Evolutionary conservation across 2,113 vertebrate species (phyloP).

Genomic region (Plecotus auritus): DNA sequence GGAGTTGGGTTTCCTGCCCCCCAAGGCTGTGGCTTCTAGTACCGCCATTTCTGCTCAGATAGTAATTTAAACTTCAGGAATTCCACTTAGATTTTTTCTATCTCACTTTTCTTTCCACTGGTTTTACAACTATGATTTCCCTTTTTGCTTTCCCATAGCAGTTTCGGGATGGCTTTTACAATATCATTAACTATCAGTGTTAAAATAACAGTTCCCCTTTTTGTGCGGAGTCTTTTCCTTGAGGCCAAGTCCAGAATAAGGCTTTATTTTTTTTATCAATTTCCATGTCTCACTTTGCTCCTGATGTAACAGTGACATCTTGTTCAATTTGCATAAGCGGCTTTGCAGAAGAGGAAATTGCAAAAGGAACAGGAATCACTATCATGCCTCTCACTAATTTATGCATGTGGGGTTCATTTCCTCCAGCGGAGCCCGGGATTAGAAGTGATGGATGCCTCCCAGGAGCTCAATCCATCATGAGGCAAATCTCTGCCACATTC

Average conservation of each 20-base stretch:
- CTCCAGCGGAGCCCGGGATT: not conserved
- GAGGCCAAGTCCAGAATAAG: not conserved
- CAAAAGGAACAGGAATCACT: not conserved
- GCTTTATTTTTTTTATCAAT: not conserved
- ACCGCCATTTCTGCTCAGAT: not conserved
- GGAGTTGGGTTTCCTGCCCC: not conserved
- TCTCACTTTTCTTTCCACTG: not conserved
- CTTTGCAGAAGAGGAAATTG: conserved; percentile 55
- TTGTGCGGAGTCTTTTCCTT: not conserved
- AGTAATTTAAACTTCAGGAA: not conserved
- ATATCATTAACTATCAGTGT: not conserved
- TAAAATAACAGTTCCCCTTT: not conserved
- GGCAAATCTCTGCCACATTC: not conserved
- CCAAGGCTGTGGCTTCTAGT: not conserved
- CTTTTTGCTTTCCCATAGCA: not conserved
- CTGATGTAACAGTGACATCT: not conserved
- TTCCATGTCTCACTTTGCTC: not conserved
- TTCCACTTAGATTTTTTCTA: not conserved
- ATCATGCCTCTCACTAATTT: conserved; percentile 38
- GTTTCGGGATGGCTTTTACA: not conserved
- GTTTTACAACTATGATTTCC: not conserved
- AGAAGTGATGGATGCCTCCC: conserved; percentile 30
- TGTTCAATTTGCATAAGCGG: not conserved
- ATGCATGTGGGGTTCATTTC: conserved; percentile 48
- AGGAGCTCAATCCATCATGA: not conserved